Evolutionary conservation across 2,113 vertebrate species (phyloP), one percentile per base, ranked within the genome.

Genomic region (Mus spicilegus): DNA sequence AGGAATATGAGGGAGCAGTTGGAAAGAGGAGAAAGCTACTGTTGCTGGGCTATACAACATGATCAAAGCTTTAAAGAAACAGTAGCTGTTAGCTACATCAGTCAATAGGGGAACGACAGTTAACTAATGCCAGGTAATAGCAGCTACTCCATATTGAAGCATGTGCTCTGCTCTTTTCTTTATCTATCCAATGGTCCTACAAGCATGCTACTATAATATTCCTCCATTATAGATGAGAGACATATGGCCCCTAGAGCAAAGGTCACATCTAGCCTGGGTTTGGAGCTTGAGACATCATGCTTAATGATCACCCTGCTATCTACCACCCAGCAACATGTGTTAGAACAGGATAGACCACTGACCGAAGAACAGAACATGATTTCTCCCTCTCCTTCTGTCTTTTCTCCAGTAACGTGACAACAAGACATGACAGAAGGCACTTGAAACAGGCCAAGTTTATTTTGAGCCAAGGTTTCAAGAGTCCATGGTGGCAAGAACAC

Each of bases 211-310:
- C 14, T 33, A 39, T 39, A 33, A 77, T 39, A 77, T 51, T 39
- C 10, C 8, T 65, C 33, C 87, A 61, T 63, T 33, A 36, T 63
- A 77, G 56, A 17, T 87, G 56, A 96, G 76, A 75, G 89, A 95
- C n/a, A 6, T 28, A 65, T 67, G 51, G 16, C 77, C 14, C 51
- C 51, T 77, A 92, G 17, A 94, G 51, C 17, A 51, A n/a, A 93
- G 51, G 92, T 90, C 85, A 93, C 76, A 92, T 3, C 69, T 67
- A 87, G 17, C 70, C 42, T 92, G n/a, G 69, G 78, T 85, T 88
- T 95, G 65, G 75, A 49, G 30, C 24, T 51, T 46, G 33, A 89
- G 28, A 65, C 30, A 28, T 36, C n/a, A 73, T 30, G 56, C 8
- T 87, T 90, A 87, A 87, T 51, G 73, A 70, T n/a, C 42, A 49